These are phyloP conservation scores for Cremastinae sp. DNA, from an alignment of 2,888 invertebrate genomes.

Conservation along the genomic window DNA sequence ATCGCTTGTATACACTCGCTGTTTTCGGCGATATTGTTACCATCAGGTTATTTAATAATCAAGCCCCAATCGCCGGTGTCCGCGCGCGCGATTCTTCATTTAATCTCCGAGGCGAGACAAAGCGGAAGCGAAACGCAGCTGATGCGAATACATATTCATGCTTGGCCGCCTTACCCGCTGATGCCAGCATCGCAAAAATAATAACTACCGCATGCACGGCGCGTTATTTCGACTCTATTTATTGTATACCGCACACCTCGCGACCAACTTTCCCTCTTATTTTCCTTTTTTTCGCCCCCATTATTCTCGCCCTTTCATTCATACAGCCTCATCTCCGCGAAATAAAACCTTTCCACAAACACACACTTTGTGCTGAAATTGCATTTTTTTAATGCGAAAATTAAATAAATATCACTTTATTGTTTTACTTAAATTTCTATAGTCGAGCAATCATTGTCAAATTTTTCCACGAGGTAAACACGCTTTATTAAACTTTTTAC, in stretches of 20 bases:
- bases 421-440: too few relatives aligned
- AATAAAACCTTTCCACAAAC: conserved; percentile 1
- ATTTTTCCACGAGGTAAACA: too few relatives aligned
- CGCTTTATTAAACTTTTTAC: too few relatives aligned
- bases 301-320: too few relatives aligned
- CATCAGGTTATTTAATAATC: conserved; percentile 40
- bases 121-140: conserved; percentile 58
- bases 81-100: conserved; percentile 45
- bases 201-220: conserved; percentile 6
- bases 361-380: too few relatives aligned
- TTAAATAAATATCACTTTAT: too few relatives aligned
- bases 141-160: conserved; percentile 71
- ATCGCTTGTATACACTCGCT: too few relatives aligned
- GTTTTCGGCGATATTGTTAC: not conserved
- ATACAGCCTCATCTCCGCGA: too few relatives aligned
- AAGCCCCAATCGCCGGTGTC: conserved; percentile 27
- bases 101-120: conserved; percentile 43
- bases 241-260: too few relatives aligned
- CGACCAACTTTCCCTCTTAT: conserved; percentile 22
- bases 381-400: too few relatives aligned
- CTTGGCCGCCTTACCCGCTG: conserved; percentile 30
- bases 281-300: conserved; percentile 53
- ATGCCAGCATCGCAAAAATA: conserved; percentile 43
- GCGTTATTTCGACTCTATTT: too few relatives aligned
- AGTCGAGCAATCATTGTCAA: too few relatives aligned